Evolutionary conservation across 1,140 invertebrate genomes (phyloP).

Genomic region (Mercenaria mercenaria): DNA sequence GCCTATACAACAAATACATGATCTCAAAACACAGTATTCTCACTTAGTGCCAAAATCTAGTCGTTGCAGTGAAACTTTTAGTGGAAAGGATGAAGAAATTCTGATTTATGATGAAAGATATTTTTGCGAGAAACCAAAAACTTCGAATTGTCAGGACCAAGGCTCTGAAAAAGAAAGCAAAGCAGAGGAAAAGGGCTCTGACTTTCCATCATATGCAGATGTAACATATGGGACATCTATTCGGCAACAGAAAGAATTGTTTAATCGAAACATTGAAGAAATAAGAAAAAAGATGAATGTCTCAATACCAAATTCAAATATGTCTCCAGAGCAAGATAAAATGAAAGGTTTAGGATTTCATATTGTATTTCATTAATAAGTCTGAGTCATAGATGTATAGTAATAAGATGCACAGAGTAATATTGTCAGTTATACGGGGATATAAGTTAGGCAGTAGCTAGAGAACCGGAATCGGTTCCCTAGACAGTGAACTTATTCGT

Average conservation of each 20-base stretch:
- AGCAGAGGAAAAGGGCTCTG: background rate
- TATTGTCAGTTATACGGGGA: too few relatives aligned
- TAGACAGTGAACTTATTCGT: too few relatives aligned
- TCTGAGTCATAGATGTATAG: too few relatives aligned
- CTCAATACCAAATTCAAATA: background rate
- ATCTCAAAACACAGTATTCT: constrained; percentile 50
- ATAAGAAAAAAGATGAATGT: constrained; percentile 42
- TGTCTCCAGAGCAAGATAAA: background rate
- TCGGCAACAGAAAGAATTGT: constrained; percentile 56
- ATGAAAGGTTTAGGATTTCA: background rate
- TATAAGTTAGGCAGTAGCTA: too few relatives aligned
- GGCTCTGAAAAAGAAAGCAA: background rate
- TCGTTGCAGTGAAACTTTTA: background rate
- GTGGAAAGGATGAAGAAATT: background rate
- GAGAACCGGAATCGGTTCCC: too few relatives aligned
- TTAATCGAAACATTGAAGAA: constrained; percentile 53
- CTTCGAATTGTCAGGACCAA: background rate
- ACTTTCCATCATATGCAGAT: constrained; percentile 62
- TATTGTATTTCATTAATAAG: too few relatives aligned
- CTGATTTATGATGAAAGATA: constrained; percentile 60
- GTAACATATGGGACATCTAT: constrained; percentile 59
- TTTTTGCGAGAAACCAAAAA: background rate
- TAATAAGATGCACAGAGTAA: too few relatives aligned
- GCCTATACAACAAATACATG: constrained; percentile 45
- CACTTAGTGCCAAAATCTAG: constrained; percentile 6